A percentile compares a stretch with the other conserved stretches of the same genome.
Conservation (phyloP, 2,797 vertebrate species). For the Mycteria americana region DNA sequence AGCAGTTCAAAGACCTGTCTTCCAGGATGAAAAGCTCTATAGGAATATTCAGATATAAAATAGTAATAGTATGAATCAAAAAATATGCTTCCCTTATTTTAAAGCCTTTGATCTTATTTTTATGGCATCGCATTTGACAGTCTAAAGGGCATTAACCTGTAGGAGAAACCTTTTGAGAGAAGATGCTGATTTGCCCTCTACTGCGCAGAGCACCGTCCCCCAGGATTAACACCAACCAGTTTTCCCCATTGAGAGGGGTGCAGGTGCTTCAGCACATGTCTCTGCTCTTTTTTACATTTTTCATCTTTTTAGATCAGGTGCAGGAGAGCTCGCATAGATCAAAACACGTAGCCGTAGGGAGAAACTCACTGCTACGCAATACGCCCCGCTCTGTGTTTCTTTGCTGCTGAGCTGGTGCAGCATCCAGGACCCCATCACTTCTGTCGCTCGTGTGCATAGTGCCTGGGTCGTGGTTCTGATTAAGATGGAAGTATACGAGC, state of each 20-base stretch:
- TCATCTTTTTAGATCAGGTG: background rate
- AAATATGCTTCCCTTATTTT: constrained; percentile 39
- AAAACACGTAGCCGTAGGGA: background rate
- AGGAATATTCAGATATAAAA: constrained; percentile 66
- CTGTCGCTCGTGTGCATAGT: background rate
- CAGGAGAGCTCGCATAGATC: background rate
- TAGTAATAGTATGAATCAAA: constrained; percentile 64
- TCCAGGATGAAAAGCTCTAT: constrained; percentile 54
- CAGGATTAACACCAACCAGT: background rate
- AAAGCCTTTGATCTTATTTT: constrained; percentile 61
- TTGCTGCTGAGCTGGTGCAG: background rate
- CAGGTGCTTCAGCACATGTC: background rate
- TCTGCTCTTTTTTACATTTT: background rate
- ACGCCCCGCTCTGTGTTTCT: accelerated
- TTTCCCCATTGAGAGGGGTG: background rate
- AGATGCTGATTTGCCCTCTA: constrained; percentile 11
- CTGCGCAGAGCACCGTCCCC: background rate
- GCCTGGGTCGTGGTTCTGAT: background rate
- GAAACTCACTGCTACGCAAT: background rate
- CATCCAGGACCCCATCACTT: background rate
- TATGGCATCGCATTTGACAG: constrained; percentile 44
- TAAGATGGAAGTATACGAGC: background rate
- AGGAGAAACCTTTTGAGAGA: constrained; percentile 28
- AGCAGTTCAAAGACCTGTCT: constrained; percentile 61
- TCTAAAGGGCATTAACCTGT: constrained; percentile 56